Evolutionary conservation across 2,888 invertebrate genomes (phyloP).

Genomic region (Eupithecia subumbrata): DNA sequence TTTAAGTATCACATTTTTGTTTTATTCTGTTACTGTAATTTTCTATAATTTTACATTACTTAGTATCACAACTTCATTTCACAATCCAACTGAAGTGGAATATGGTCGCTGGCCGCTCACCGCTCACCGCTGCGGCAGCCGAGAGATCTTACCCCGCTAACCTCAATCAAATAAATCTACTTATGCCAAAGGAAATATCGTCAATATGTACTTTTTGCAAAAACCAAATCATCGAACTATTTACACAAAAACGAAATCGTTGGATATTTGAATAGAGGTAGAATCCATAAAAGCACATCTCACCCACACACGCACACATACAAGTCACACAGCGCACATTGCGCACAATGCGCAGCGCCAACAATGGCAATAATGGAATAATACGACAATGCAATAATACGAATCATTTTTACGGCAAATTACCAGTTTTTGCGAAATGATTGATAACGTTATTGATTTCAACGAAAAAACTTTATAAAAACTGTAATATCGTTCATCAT

Average conservation of each 20-base stretch:
- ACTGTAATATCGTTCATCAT: slow-evolving; percentile 10
- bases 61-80: too few relatives aligned
- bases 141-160: neutral
- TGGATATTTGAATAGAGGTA: neutral
- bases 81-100: too few relatives aligned
- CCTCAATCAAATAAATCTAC: neutral
- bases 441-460: slow-evolving; percentile 14
- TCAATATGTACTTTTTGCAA: neutral
- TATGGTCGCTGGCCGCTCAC: too few relatives aligned
- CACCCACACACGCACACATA: neutral
- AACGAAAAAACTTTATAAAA: slow-evolving; percentile 5
- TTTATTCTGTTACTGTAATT: too few relatives aligned
- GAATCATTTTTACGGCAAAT: slow-evolving; percentile 37
- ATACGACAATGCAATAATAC: slow-evolving; percentile 36
- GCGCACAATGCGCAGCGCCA: slow-evolving; percentile 24
- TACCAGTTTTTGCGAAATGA: slow-evolving; percentile 23
- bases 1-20: too few relatives aligned
- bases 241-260: neutral
- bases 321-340: neutral
- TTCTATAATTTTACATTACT: too few relatives aligned
- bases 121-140: too few relatives aligned
- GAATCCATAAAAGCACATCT: neutral
- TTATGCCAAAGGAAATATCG: neutral
- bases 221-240: neutral
- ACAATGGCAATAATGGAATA: slow-evolving; percentile 30